A percentile compares a stretch with the other conserved stretches of the same genome.
phyloP scores from a whole-genome alignment of 2,888 invertebrate species.

The Phyto melanocephala region DNA sequence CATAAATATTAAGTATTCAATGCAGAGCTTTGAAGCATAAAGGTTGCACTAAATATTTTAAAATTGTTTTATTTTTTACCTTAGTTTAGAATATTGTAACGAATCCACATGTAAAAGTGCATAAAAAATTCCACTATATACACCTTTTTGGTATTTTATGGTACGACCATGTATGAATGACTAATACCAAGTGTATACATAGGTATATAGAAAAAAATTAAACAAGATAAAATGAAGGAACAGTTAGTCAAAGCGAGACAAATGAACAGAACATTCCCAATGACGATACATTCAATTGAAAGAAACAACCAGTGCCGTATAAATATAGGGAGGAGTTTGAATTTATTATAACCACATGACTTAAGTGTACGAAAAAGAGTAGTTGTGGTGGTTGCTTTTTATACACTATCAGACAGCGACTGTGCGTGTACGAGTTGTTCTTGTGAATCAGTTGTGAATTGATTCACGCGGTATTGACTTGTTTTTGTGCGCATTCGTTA shows the following conservation, averaged over 20 bases:
- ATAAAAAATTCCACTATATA: too few relatives aligned
- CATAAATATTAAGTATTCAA: too few relatives aligned
- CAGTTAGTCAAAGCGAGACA: conserved; percentile 20
- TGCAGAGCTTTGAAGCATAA: too few relatives aligned
- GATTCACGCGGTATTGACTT: conserved; percentile 71
- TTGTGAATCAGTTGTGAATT: conserved; percentile 74
- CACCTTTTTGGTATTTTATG: too few relatives aligned
- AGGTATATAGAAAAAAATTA: neutral
- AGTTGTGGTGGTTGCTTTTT: conserved; percentile 33
- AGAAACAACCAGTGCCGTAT: conserved; percentile 1
- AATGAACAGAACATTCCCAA: neutral
- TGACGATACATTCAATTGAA: neutral
- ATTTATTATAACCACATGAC: neutral
- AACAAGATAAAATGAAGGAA: conserved; percentile 52
- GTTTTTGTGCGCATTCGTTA: conserved; percentile 65
- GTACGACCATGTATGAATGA: conserved; percentile 27
- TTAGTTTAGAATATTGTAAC: too few relatives aligned
- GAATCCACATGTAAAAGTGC: too few relatives aligned
- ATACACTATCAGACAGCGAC: conserved; percentile 4
- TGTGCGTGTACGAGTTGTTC: conserved; percentile 59
- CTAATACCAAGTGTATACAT: conserved; percentile 38
- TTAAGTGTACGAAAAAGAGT: neutral
- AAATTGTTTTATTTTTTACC: too few relatives aligned
- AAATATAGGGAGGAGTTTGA: conserved; percentile 30
- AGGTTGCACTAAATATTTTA: too few relatives aligned